Evolutionary conservation across 2,888 invertebrate genomes (phyloP), one percentile per base, ranked within the genome.

Genomic region (Scelioninae gen. 2): DNA sequence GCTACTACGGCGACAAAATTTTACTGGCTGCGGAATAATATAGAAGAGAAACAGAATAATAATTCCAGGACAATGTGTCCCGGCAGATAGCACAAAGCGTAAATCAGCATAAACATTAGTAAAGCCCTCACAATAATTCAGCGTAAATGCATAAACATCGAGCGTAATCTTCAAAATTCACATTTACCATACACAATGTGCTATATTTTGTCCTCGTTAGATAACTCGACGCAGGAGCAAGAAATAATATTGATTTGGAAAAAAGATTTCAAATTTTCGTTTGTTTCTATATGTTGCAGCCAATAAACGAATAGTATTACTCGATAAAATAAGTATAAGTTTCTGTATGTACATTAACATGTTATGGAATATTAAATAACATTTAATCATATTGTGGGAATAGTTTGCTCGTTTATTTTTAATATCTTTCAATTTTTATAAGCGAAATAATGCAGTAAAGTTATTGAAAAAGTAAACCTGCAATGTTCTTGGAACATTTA

Each of bases 21-120:
- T 61, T 45, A 50, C 61, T 41, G 63, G 53, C 65, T 75, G 63
- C 75, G 72, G 77, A 76, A 78, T 77, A 77, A 77, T 57, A 73
- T 64, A 73, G 75, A 69, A 73, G 75, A 73, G 67, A 75, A 72
- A 74, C 75, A 73, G 83, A 85, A 85, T 84, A 85, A 85, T 85
- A 85, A 85, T 85, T 85, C 81, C 79, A 76, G 82, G 81, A 85
- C 85, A 84, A 84, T 84, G 85, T 85, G 85, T 85, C 82, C 83
- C 81, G 77, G 83, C 80, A 85, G 85, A 85, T 84, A 84, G 84
- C 83, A 85, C 84, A 85, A 85, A 83, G 84, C 85, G 85, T 85
- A 85, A 85, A 85, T 85, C 85, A 85, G 85, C 84, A 85, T 85
- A 83, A 85, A 85, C 84, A 85, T 83, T 82, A 83, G 83, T 84